Evolutionary conservation across 2,888 invertebrate genomes (phyloP), one percentile per base, ranked within the genome.

Genomic region (Phortica magna): DNA sequence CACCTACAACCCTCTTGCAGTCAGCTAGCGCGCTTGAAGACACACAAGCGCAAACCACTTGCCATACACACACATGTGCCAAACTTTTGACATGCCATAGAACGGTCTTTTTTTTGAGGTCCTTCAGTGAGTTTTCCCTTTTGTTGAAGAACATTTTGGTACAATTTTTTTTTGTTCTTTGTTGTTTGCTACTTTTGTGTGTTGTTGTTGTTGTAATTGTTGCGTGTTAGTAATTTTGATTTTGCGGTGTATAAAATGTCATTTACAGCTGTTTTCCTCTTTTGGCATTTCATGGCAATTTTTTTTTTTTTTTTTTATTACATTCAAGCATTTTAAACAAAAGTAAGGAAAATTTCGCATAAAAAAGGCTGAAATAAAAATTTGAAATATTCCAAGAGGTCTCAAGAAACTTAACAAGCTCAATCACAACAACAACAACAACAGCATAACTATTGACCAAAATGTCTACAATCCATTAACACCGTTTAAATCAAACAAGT

Each of bases 171-270:
- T 17, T 19, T 12, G 19, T 9, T 61, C 14, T 6, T 48, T 48
- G 2, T 48, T 9, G 2, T 61, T 61, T 61, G 7, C n/a, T n/a
- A n/a, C n/a, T n/a, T n/a, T n/a, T n/a, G n/a, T n/a, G n/a, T 17
- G 17, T 9, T 61, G 31, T 61, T 61, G 19, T 61, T 17, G n/a
- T 53, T 53, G 70, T 71, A 71, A 14, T 19, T 84, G 89, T 82
- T 85, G 86, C 88, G 83, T 88, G 88, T 87, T 84, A 81, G 85
- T 84, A 87, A 88, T 82, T 88, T 88, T 86, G 88, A 88, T 88
- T 86, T 85, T 84, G 84, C 81, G 48, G 73, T 73, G 9, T 64
- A 41, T 80, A 80, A 81, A 88, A 85, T 87, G 86, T 86, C 86
- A 86, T 80, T 83, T 86, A 86, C 86, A 86, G 86, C 88, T 87